phyloP scores from a whole-genome alignment of 1,140 invertebrate species.

The Pachyrhynchus sulphureomaculatus region DNA sequence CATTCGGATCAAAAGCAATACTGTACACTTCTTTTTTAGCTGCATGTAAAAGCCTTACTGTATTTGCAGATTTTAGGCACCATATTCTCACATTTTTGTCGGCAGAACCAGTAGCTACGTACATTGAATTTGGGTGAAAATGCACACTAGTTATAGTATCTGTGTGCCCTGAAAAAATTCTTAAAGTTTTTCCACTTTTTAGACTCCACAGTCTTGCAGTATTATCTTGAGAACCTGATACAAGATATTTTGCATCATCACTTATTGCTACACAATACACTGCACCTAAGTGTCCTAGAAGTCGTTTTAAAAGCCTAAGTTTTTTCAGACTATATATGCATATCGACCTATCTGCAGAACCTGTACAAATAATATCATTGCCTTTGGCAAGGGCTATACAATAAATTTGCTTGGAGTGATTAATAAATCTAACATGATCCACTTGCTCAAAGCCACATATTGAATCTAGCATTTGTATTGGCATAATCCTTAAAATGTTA shows the following conservation, averaged over 20 bases:
- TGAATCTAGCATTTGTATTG: constrained; percentile 34
- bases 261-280: constrained; percentile 83
- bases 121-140: constrained; percentile 71
- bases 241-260: constrained; percentile 70
- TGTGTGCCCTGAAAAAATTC: constrained; percentile 81
- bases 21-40: constrained; percentile 62
- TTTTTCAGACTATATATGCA: constrained; percentile 36
- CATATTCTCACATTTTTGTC: constrained; percentile 68
- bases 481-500: constrained; percentile 37
- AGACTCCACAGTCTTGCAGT: constrained; percentile 85
- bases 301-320: constrained; percentile 44
- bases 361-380: constrained; percentile 38
- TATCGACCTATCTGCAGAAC: constrained; percentile 42
- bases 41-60: constrained; percentile 62
- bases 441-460: constrained; percentile 15
- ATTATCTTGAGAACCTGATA: constrained; percentile 80
- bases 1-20: constrained; percentile 70
- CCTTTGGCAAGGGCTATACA: constrained; percentile 35
- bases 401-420: constrained; percentile 44
- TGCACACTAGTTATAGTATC: constrained; percentile 77
- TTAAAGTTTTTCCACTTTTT: constrained; percentile 73
- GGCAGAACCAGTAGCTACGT: constrained; percentile 68
- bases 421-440: constrained; percentile 39
- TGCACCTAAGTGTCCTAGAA: constrained; percentile 79
- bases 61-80: constrained; percentile 62